Conservation (phyloP, 2,113 vertebrate species). For the Neotoma lepida region DNA sequence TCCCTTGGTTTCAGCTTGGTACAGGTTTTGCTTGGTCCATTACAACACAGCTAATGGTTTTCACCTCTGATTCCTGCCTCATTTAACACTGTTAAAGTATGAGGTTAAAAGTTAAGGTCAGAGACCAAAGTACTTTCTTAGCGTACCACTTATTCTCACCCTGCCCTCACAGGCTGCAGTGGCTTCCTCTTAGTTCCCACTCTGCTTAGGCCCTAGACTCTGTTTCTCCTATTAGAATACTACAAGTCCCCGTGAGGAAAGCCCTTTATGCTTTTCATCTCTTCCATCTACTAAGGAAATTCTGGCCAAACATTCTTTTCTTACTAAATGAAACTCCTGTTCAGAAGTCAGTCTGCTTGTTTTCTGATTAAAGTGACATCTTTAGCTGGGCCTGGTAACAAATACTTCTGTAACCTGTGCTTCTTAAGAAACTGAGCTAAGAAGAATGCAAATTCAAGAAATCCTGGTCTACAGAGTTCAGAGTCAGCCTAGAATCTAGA, state of each 20-base stretch:
- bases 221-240: not conserved
- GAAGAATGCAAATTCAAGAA: not conserved
- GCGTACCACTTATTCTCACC: not conserved
- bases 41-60: not conserved
- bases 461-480: not conserved
- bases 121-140: not conserved
- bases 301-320: not conserved
- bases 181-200: not conserved
- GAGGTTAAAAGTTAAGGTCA: not conserved
- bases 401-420: not conserved
- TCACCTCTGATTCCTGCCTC: not conserved
- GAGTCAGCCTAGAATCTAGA: not conserved
- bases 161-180: not conserved
- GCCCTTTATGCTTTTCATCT: not conserved
- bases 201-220: not conserved
- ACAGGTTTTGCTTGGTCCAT: not conserved
- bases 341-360: not conserved
- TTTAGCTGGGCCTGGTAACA: not conserved
- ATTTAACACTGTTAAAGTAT: not conserved
- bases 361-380: conserved; percentile 17
- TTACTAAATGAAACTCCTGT: not conserved
- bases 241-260: not conserved
- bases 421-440: not conserved
- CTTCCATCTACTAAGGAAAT: not conserved
- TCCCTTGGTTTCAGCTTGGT: not conserved